Conservation (phyloP, 2,113 vertebrate species). For the Microcebus murinus region DNA sequence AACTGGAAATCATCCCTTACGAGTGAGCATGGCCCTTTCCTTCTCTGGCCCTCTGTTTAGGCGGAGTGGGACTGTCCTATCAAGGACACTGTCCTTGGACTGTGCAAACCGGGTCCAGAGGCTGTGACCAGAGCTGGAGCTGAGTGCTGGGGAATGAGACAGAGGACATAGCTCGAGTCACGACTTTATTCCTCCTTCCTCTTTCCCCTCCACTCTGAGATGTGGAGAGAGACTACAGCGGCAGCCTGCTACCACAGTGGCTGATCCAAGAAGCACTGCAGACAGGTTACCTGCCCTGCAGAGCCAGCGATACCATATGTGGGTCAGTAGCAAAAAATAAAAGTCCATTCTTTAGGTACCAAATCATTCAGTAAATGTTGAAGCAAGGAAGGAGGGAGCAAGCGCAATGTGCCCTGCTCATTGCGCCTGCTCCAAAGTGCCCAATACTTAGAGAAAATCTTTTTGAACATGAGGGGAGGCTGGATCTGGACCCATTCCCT, state of each 20-base stretch:
- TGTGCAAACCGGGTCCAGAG: rapidly evolving
- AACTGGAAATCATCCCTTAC: neutral
- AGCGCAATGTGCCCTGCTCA: too few relatives aligned
- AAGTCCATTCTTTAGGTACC: neutral
- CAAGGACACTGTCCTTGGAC: neutral
- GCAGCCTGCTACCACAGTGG: neutral
- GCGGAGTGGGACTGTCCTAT: neutral
- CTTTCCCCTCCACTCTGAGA: neutral
- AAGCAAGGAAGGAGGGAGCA: neutral
- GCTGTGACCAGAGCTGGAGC: neutral
- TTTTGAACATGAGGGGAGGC: neutral
- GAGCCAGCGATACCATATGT: neutral
- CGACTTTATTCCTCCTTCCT: neutral
- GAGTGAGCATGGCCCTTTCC: neutral
- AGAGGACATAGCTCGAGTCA: rapidly evolving
- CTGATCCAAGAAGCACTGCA: neutral
- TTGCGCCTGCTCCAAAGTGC: neutral
- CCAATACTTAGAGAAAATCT: neutral
- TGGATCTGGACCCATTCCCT: neutral
- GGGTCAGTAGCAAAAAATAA: neutral
- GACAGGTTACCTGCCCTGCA: neutral
- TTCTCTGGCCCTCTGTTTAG: neutral
- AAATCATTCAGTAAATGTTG: neutral
- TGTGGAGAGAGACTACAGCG: neutral
- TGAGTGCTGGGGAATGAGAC: neutral